Conservation (phyloP, 2,797 vertebrate genomes). For the Siniperca undulata region DNA sequence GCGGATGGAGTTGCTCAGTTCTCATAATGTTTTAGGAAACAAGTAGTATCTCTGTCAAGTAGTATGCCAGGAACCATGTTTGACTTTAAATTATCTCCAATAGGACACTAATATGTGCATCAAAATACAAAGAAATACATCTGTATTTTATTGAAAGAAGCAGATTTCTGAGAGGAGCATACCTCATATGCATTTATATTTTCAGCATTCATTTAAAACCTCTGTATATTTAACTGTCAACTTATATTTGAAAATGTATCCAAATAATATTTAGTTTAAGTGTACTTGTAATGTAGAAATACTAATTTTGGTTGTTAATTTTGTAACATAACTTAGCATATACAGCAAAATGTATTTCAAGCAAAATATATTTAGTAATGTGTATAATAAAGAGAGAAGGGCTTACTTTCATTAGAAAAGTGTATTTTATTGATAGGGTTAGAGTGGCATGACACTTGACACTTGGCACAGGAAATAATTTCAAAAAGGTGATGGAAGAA, state of each 20-base stretch:
- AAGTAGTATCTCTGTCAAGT: not conserved
- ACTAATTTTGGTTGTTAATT: not conserved
- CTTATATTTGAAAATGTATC: not conserved
- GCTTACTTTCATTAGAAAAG: conserved; percentile 76
- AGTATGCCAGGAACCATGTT: not conserved
- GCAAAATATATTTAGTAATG: not conserved
- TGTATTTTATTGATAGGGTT: conserved; percentile 83
- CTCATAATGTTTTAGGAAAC: not conserved
- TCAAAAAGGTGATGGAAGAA: conserved; percentile 56
- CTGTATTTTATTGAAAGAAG: not conserved
- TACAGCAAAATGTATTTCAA: not conserved
- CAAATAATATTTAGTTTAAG: not conserved
- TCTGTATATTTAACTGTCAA: not conserved
- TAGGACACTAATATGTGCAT: not conserved
- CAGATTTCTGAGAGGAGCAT: not conserved
- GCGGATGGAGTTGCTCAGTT: not conserved
- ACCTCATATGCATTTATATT: not conserved
- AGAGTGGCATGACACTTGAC: conserved; percentile 74
- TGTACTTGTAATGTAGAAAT: not conserved
- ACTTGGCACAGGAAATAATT: conserved; percentile 73
- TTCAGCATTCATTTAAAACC: not conserved
- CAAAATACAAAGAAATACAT: not conserved
- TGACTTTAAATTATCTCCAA: too few relatives aligned
- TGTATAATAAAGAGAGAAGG: not conserved
- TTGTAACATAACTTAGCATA: not conserved